Percentiles rank a stretch among this genome's conserved stretches.
Evolutionary conservation across 92 coral and sea anemone genomes (phyloP).

Genomic region (Epizoanthus ramosus): DNA sequence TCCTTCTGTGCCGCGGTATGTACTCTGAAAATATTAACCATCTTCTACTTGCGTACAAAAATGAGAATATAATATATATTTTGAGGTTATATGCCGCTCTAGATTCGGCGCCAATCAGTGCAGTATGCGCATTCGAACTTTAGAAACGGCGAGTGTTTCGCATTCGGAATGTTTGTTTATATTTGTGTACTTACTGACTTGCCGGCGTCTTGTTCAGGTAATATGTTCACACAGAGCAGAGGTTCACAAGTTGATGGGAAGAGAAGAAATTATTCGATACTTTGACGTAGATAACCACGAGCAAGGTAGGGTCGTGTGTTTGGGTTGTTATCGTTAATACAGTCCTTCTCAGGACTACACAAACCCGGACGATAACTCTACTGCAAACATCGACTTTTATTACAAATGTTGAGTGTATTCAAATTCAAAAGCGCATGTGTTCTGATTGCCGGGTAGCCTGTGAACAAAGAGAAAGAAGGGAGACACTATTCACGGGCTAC

Average conservation of each 20-base stretch:
- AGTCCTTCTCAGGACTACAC: too few species aligned
- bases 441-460: too few species aligned
- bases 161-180: neutral
- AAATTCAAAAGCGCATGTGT: too few species aligned
- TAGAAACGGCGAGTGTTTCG: neutral
- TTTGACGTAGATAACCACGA: slow-evolving; percentile 14
- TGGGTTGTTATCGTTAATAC: too few species aligned
- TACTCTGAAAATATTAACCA: neutral
- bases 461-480: too few species aligned
- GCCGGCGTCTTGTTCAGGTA: neutral
- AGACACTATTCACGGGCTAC: too few species aligned
- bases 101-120: too few species aligned
- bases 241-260: neutral
- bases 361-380: too few species aligned
- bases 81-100: too few species aligned
- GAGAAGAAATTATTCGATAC: slow-evolving; percentile 16
- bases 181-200: neutral
- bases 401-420: too few species aligned
- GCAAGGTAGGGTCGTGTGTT: neutral
- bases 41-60: neutral
- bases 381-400: too few species aligned
- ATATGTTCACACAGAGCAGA: neutral
- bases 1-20: neutral
- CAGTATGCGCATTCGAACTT: neutral
- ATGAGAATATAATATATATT: too few species aligned